A percentile compares a stretch with the other conserved stretches of the same genome.
Evolutionary conservation across 2,797 vertebrate genomes (phyloP).

Genomic region (Pseudocheirus occidentalis): DNA sequence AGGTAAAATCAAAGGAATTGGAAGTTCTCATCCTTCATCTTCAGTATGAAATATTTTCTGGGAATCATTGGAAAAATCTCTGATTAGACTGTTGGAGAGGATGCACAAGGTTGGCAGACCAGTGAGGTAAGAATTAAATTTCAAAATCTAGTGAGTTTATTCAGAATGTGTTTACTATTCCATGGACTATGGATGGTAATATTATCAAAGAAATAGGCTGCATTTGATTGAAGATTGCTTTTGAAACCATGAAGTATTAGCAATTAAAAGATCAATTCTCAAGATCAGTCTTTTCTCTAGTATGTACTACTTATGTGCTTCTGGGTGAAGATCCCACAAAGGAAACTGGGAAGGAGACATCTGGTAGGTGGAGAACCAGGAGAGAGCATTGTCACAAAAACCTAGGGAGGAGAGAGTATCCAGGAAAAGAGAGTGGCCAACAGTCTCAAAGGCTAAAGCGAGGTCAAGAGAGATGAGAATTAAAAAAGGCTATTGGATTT

Average conservation of each 20-base stretch:
- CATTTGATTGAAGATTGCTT: slow-evolving; percentile 31
- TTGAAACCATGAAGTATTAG: slow-evolving; percentile 26
- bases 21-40: slow-evolving; percentile 22
- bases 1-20: slow-evolving; percentile 49
- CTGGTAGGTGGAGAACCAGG: too few relatives aligned
- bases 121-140: slow-evolving; percentile 3
- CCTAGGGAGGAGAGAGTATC: too few relatives aligned
- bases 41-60: slow-evolving; percentile 40
- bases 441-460: too few relatives aligned
- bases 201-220: slow-evolving; percentile 18
- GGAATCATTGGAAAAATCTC: slow-evolving; percentile 2
- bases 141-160: slow-evolving; percentile 38
- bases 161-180: not conserved
- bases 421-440: too few relatives aligned
- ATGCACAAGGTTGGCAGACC: not conserved
- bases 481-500: too few relatives aligned
- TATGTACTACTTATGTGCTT: slow-evolving; percentile 44
- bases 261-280: slow-evolving; percentile 15
- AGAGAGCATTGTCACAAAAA: too few relatives aligned
- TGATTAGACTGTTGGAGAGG: not conserved
- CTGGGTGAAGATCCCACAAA: not conserved
- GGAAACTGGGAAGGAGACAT: too few relatives aligned
- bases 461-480: too few relatives aligned
- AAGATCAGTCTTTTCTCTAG: slow-evolving; percentile 1
- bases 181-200: not conserved